Evolutionary conservation across 2,797 vertebrate species (phyloP).

Genomic region (Pseudomugil tenellus): DNA sequence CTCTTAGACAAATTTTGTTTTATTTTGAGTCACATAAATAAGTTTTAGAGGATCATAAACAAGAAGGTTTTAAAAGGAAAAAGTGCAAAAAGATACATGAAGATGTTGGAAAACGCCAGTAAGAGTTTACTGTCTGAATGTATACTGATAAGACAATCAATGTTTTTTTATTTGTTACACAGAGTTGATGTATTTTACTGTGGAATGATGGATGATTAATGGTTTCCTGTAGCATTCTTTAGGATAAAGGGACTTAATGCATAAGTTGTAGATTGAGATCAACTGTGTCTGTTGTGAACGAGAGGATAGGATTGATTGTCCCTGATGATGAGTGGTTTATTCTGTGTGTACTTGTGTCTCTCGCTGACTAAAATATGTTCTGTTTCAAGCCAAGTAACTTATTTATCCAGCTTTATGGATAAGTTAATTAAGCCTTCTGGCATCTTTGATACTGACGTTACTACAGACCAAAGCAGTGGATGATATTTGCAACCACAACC

Average conservation of each 20-base stretch:
- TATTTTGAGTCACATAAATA: no score
- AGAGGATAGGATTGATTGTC: background rate
- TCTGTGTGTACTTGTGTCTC: background rate
- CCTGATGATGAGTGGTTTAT: background rate
- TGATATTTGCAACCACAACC: no score
- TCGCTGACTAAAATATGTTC: background rate
- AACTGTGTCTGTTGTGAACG: background rate
- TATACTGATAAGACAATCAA: background rate
- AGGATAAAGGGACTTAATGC: background rate
- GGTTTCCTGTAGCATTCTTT: background rate
- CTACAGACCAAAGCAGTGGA: background rate
- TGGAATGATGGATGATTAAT: background rate
- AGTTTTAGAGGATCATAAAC: no score
- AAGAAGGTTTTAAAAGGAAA: background rate
- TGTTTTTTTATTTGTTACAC: background rate
- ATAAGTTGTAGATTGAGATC: background rate
- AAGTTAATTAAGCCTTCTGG: background rate
- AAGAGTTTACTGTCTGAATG: background rate
- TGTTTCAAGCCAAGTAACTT: no score
- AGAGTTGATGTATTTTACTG: background rate
- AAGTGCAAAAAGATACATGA: background rate
- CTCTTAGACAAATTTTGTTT: no score
- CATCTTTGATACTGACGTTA: background rate
- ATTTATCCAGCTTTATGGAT: background rate
- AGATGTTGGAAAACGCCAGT: background rate